Evolutionary conservation across 2,888 invertebrate genomes (phyloP), one percentile per base, ranked within the genome.

Genomic region (Morinoia aosen): DNA sequence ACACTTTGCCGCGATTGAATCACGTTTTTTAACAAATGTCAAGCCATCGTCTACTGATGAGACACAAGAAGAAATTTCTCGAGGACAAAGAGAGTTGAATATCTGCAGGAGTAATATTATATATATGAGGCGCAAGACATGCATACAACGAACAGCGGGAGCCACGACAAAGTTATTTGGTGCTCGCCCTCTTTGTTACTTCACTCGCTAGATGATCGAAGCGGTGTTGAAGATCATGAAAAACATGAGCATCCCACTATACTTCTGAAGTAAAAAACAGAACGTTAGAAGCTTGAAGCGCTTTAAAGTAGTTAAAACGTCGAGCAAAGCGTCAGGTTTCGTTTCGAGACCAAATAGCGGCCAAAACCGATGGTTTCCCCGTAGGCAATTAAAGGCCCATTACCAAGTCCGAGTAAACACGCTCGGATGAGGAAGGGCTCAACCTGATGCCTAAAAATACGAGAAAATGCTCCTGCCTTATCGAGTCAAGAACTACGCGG

Each of bases 381-480:
- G 39, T 40, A 48, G 90, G 90, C 48, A 90, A 90, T 90, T 90
- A 90, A 90, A 48, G 48, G 90, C 40, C 33, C 90, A 90, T 90
- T 90, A 90, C 90, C 90, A 48, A 48, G 90, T 76, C 90, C 90
- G 48, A 90, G 90, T 90, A 90, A 90, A 90, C 90, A 90, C 25
- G 90, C 76, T 76, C 25, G 76, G 76, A 76, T 16, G 76, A 76
- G 25, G 76, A 16, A 76, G 33, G 25, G 76, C 76, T 76, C 76
- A 76, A 76, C 76, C 76, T 76, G 10, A 76, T 76, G 76, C 76
- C 33, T 76, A 76, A 76, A 76, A 76, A 76, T 76, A 76, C 76
- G 76, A 76, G 25, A 33, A 76, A 76, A 76, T 76, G 76, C 19
- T 33, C 76, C 25, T 76, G 76, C 33, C 76, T 76, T 33, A 33